Conservation (phyloP, 2,113 vertebrate genomes). For the Pseudopipra pipra region DNA sequence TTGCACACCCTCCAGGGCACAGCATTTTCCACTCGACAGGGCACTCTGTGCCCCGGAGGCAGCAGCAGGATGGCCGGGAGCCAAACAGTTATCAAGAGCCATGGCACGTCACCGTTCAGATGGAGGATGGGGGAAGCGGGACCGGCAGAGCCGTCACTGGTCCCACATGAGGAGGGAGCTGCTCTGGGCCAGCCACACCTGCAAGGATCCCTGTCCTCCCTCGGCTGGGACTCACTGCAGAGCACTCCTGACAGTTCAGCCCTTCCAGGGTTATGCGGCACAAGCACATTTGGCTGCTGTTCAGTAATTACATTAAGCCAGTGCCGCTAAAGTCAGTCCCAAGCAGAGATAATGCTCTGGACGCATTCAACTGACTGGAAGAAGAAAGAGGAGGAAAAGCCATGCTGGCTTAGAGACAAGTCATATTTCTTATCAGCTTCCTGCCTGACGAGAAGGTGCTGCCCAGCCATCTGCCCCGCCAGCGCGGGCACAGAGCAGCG, state of each 20-base stretch:
- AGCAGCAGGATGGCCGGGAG: not conserved
- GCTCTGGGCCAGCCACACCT: not conserved
- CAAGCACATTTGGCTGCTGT: conserved; percentile 10
- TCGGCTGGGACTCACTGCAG: not conserved
- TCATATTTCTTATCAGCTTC: conserved; percentile 67
- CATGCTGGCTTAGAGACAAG: conserved; percentile 57
- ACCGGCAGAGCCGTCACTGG: accelerated
- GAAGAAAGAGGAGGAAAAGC: conserved; percentile 61
- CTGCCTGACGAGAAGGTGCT: conserved; percentile 60
- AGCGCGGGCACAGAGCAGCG: not conserved
- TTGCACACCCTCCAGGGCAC: not conserved
- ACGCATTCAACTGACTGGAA: conserved; percentile 35
- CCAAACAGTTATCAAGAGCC: accelerated
- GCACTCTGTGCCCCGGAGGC: accelerated
- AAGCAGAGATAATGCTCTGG: conserved; percentile 60
- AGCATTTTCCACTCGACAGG: not conserved
- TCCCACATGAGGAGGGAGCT: not conserved
- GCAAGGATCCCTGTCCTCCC: not conserved
- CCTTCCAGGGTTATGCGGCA: not conserved
- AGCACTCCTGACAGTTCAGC: not conserved
- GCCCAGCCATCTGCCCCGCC: conserved; percentile 47
- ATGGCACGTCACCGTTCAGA: accelerated
- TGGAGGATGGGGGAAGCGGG: not conserved
- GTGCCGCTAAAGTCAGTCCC: conserved; percentile 34
- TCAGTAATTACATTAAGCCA: conserved; percentile 66